Evolutionary conservation across 1,140 invertebrate genomes (phyloP).

Genomic region (Anoplophora glabripennis): DNA sequence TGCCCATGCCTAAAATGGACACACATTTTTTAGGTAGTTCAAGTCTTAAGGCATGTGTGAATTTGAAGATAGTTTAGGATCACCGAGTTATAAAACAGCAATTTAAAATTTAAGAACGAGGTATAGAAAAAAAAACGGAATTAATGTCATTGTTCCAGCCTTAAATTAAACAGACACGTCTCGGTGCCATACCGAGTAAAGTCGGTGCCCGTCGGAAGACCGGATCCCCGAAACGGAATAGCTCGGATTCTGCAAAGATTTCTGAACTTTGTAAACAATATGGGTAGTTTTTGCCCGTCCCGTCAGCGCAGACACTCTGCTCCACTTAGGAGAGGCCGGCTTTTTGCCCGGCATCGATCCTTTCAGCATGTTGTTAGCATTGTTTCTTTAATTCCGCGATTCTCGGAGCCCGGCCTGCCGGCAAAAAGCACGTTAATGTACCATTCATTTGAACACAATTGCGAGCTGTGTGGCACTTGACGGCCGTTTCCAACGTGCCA

Average conservation of each 20-base stretch:
- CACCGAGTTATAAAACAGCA: no score
- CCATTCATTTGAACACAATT: slow-evolving; percentile 41
- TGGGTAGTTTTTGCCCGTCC: not conserved
- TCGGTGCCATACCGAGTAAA: no score
- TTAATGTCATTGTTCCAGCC: no score
- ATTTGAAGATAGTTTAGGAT: no score
- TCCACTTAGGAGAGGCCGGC: not conserved
- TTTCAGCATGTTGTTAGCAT: slow-evolving; percentile 1
- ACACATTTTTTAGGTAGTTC: no score
- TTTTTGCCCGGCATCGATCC: not conserved
- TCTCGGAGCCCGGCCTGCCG: slow-evolving; percentile 26
- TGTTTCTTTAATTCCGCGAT: slow-evolving; percentile 17
- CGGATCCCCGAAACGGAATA: no score
- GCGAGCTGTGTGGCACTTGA: slow-evolving; percentile 33
- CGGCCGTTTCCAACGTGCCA: slow-evolving; percentile 24
- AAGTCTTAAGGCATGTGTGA: no score
- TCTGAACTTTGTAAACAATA: not conserved
- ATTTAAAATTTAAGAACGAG: no score
- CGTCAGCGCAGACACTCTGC: not conserved
- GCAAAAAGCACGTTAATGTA: slow-evolving; percentile 38
- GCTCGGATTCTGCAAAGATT: not conserved
- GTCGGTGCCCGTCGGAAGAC: no score
- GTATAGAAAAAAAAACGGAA: no score
- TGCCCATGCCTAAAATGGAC: no score
- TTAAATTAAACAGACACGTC: no score